phyloP scores from a whole-genome alignment of 2,888 invertebrate species.

The Alviniconcha strummeri region DNA sequence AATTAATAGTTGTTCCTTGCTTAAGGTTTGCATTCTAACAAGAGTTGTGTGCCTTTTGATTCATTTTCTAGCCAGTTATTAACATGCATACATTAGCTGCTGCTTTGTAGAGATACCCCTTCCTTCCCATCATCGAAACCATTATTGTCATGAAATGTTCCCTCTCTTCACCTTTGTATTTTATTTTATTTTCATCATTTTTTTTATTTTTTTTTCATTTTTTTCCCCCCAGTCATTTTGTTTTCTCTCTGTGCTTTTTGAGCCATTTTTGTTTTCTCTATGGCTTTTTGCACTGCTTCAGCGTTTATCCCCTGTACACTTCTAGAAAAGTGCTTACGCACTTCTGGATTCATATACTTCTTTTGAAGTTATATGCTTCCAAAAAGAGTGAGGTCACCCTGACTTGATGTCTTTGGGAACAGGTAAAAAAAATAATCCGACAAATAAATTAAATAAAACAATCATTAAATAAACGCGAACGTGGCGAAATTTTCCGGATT shows the following conservation, averaged over 20 bases:
- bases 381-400: slow-evolving; percentile 16
- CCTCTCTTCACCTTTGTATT: neutral
- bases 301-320: neutral
- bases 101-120: slow-evolving; percentile 15
- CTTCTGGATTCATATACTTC: too few species aligned
- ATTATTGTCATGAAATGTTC: too few species aligned
- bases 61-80: neutral
- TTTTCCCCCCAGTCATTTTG: neutral
- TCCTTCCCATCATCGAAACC: neutral
- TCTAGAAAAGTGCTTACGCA: too few species aligned
- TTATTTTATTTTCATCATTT: neutral
- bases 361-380: too few species aligned
- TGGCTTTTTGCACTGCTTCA: slow-evolving; percentile 21
- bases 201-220: neutral
- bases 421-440: too few species aligned
- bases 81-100: slow-evolving; percentile 4
- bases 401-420: slow-evolving; percentile 9
- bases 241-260: neutral
- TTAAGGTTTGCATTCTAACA: slow-evolving; percentile 12
- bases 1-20: neutral
- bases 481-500: too few species aligned
- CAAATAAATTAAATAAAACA: too few species aligned
- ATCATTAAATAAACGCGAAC: too few species aligned
- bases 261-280: neutral
- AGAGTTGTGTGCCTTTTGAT: slow-evolving; percentile 4